Base-by-base conservation (phyloP, 2,888 invertebrate species). In the Plusia festucae region DNA sequence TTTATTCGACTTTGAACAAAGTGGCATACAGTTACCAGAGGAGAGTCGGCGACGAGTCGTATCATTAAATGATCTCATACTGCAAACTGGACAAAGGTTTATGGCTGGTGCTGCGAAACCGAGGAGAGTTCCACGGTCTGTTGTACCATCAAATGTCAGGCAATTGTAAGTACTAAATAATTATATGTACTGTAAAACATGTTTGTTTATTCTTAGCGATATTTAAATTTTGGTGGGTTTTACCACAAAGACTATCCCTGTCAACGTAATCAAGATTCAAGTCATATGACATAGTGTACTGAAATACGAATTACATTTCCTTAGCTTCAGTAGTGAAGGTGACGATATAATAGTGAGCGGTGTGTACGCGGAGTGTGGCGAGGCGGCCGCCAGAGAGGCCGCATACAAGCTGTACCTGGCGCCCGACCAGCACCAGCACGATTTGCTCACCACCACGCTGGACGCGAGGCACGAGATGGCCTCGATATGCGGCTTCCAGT, bases 1-100 rank as follows among this genome's bases (percentile, higher is more conserved):
- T 90, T 94, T 99, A 7, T 98, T 99, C 88, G 99, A 99, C 91
- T 99, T 99, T 91, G 99, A 99, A 88, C 99, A 99, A 89, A 98
- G 98, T 87, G 99, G 99, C 2, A 99, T 99, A 69, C 99, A 99
- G 89, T 94, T 99, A 66, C 96, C 97, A 9, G 97, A 98, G 71
- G 91, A 94, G 0, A 96, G 97, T 52, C 95, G 98, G 24, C 90
- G 95, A 63, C 89, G 95, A 82, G 99, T 99, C 54, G 99, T 99
- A 0, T 95, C 96, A 0, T 94, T 99, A 22, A 99, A 99, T 87
- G 98, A 99, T 87, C 95, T 96, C 58, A 98, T 99, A 70, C 94
- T 99, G 32, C 97, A 97, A 89, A 94, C 97, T 1, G 98, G 98
- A 0, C 98, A 98, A 89, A 95, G 96, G 82, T 98, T 98, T 84